Conservation (phyloP, 2,113 vertebrate genomes). For the Esox niger region DNA sequence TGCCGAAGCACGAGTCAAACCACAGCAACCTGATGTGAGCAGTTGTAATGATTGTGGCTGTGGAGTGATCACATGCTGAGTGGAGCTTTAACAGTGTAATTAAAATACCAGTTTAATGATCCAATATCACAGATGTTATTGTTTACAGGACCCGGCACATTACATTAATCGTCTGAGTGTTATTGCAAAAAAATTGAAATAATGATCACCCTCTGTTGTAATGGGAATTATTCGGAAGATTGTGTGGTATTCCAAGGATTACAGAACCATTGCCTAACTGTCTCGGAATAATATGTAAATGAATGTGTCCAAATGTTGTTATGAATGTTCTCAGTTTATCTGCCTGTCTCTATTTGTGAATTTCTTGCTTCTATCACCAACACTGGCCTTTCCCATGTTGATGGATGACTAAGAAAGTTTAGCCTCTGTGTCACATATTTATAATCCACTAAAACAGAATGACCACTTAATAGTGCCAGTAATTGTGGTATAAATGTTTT, state of each 20-base stretch:
- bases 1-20: neutral
- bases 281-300: neutral
- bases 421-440: too few relatives aligned
- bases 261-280: neutral
- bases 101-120: conserved; percentile 17
- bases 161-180: conserved; percentile 21
- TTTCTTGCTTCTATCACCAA: conserved; percentile 17
- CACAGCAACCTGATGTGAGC: conserved; percentile 18
- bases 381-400: too few relatives aligned
- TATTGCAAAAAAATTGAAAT: conserved; percentile 39
- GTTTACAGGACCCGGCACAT: conserved; percentile 9
- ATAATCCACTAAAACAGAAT: too few relatives aligned
- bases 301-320: neutral
- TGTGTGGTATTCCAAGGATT: conserved; percentile 26
- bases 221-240: conserved; percentile 35
- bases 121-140: conserved; percentile 22
- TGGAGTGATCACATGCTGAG: conserved; percentile 16
- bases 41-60: conserved; percentile 13
- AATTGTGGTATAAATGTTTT: too few relatives aligned
- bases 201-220: conserved; percentile 37
- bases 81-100: conserved; percentile 22
- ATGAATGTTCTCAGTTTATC: neutral
- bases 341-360: conserved; percentile 19
- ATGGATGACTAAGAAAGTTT: too few relatives aligned
- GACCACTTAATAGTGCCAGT: too few relatives aligned